Base-by-base conservation (phyloP, 2,797 vertebrate species). In the Poecilia velifera region DNA sequence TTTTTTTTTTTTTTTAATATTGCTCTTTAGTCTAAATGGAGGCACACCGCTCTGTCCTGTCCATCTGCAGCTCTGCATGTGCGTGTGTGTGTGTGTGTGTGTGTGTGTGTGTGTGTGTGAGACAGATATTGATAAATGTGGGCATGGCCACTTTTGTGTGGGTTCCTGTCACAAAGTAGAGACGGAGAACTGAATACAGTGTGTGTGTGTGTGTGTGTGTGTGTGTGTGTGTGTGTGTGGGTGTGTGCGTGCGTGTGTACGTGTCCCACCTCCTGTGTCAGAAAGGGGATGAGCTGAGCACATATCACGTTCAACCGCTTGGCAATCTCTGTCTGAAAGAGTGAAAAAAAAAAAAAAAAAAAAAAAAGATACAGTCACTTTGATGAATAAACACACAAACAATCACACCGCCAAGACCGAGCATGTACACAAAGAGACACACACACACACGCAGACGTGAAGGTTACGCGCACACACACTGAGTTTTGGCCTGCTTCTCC, bases 261-360 rank as follows among this genome's bases (percentile, higher is more conserved):
- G 76, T 64, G 70, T 85, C 66, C 85, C 87, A 98, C 97, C 97
- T 97, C 96, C 91, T 95, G 94, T 74, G 96, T 96, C 87, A 96
- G 94, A 93, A 96, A 96, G 39, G 95, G 96, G 93, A 96, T 97
- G 94, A 97, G 93, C 86, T 96, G 96, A 76, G 96, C 95, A 12
- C 96, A 97, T 90, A 97, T 97, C 87, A 97, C 97, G 2, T 97
- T 95, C 85, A 97, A 92, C 76, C 96, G 92, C 87, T 97, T 97
- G 73, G 97, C 96, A 28, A 97, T 97, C 93, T 98, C 97, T 1
- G 96, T 97, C 97, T 98, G 90, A 75, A 89, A 86, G 79, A 53
- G 55, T 0, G 0, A n/a, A n/a, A n/a, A 45, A 46, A 46, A 47
- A 72, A 77, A 46, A 22, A 53, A 41, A 43, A 73, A n/a, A n/a